phyloP scores from a whole-genome alignment of 1,140 invertebrate genomes.

The Saxidomus purpurata region DNA sequence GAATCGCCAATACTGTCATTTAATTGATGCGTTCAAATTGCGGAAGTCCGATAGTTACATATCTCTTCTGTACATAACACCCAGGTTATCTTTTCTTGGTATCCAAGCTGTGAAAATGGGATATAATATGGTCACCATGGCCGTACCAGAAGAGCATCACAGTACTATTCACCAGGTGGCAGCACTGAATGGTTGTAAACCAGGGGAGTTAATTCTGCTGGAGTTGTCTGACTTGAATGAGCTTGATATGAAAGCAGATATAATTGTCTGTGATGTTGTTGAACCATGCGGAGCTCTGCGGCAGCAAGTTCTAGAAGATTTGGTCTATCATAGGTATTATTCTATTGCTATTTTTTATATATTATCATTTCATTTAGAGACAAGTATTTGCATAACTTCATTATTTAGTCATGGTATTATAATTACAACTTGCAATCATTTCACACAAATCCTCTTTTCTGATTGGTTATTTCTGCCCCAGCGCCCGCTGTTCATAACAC shows the following conservation, averaged over 20 bases:
- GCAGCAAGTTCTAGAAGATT: constrained; percentile 80
- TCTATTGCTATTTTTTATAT: background rate
- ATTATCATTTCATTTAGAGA: too few species aligned
- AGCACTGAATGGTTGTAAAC: constrained; percentile 66
- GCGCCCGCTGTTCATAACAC: too few species aligned
- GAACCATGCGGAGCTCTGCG: constrained; percentile 79
- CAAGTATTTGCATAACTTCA: too few species aligned
- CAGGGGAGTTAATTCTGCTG: constrained; percentile 54
- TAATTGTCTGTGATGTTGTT: constrained; percentile 77
- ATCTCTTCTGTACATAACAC: constrained; percentile 68
- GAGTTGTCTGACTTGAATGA: constrained; percentile 60
- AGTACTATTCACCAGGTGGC: constrained; percentile 67
- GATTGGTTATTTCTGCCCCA: too few species aligned
- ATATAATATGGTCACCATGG: constrained; percentile 64
- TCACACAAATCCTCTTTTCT: too few species aligned
- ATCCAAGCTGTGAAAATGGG: constrained; percentile 71
- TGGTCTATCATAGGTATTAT: constrained; percentile 76
- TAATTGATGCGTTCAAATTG: constrained; percentile 52
- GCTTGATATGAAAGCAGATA: constrained; percentile 60
- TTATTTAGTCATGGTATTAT: too few species aligned
- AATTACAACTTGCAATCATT: too few species aligned
- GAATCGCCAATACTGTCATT: constrained; percentile 71
- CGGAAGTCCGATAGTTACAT: constrained; percentile 18
- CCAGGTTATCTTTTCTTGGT: constrained; percentile 74
- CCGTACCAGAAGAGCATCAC: constrained; percentile 61